Evolutionary conservation across 2,888 invertebrate species (phyloP), one percentile per base, ranked within the genome.

Genomic region (Chrysomela aeneicollis): DNA sequence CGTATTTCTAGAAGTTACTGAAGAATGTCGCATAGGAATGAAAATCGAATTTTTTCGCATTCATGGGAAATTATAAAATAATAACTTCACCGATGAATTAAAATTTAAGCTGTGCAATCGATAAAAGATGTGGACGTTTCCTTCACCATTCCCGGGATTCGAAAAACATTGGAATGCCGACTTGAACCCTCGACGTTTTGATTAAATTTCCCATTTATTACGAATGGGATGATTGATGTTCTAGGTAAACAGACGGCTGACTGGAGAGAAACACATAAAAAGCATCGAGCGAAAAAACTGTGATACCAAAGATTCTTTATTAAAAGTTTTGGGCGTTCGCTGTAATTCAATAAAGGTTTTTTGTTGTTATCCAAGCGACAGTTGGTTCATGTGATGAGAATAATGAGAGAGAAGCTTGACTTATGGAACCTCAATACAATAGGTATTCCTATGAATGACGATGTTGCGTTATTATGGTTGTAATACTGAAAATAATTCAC

Each of bases 221-320:
- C 76, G 79, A 79, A 77, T 74, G 75, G 69, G 74, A 78, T 81
- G 80, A 80, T 81, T 81, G 80, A 81, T 80, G 79, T 76, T 70
- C 71, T 73, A 71, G 76, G 78, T 78, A 78, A 79, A 79, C 77
- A 79, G 78, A 79, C 77, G 75, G 73, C 71, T 69, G 67, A 71
- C 66, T 72, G 71, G 71, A 73, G 69, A 71, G 71, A 73, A 73
- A 72, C 74, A 71, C 71, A 76, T 75, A 76, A 75, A 73, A 72
- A 74, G 60, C 77, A 78, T 78, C 74, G 77, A 76, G 77, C 77
- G 78, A 74, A 76, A 77, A 79, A 73, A 77, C 74, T 75, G 76
- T 78, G 76, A 75, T 76, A 71, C 69, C 74, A 69, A 67, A 66
- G 71, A 73, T 75, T 75, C 78, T 79, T 79, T 79, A 79, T 78